These are phyloP conservation scores for Bombus superbus DNA, from an alignment of 1,140 invertebrate genomes.

Conservation along the genomic window DNA sequence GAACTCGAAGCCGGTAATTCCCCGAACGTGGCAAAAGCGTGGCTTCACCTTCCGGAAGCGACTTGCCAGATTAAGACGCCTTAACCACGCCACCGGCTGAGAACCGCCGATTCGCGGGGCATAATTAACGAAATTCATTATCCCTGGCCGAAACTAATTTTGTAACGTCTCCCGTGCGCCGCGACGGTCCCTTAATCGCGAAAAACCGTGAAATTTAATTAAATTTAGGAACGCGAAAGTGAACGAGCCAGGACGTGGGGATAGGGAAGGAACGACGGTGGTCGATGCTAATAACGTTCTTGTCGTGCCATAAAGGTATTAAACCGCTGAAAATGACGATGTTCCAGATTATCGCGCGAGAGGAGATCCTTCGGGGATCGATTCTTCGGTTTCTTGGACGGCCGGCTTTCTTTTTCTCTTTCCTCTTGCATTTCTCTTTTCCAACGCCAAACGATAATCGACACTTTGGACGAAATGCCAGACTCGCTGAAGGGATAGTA, in stretches of 20 bases:
- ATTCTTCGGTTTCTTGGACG: constrained; percentile 60
- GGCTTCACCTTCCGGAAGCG: not conserved
- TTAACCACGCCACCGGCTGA: constrained; percentile 5
- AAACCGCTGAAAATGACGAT: constrained; percentile 78
- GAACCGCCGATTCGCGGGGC: constrained; percentile 66
- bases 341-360: constrained; percentile 66
- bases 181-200: constrained; percentile 80
- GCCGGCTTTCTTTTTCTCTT: constrained; percentile 45
- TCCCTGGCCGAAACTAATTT: constrained; percentile 81
- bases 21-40: constrained; percentile 10
- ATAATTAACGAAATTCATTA: constrained; percentile 83
- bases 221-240: constrained; percentile 82
- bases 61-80: constrained; percentile 56
- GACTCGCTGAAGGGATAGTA: not conserved
- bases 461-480: not conserved
- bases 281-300: constrained; percentile 80
- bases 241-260: constrained; percentile 72
- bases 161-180: constrained; percentile 75
- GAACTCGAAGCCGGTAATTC: not conserved
- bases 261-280: constrained; percentile 69
- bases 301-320: constrained; percentile 77
- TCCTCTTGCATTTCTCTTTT: not conserved
- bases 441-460: constrained; percentile 4
- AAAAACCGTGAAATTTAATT: constrained; percentile 84
- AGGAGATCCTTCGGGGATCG: constrained; percentile 59